Evolutionary conservation across 2,888 invertebrate species (phyloP), one percentile per base, ranked within the genome.

Genomic region (Nebria brevicollis): DNA sequence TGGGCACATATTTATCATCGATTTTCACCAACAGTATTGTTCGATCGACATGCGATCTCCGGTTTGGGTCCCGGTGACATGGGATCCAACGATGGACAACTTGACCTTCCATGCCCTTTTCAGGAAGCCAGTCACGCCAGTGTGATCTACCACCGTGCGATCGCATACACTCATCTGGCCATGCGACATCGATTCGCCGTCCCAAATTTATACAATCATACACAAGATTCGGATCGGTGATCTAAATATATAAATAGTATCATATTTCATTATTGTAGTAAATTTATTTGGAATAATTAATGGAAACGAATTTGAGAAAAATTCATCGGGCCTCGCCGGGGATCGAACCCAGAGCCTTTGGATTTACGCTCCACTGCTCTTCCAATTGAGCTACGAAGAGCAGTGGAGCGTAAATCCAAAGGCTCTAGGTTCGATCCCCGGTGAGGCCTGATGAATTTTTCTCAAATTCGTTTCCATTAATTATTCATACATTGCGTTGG

Each of bases 11-110:
- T 86, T 94, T 95, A 86, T 98, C 98, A 15, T 96, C 97, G 73
- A 98, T 95, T 89, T 97, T 96, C n/a, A 98, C 93, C 15, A 98
- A 92, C 20, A 98, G 91, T 82, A 98, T 96, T 77, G 95, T 96
- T 86, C 96, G 94, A 90, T 98, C 98, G 15, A 97, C 95, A 88
- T 98, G 97, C 4, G 98, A 98, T 20, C 98, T 92, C 81, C 94
- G 93, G 85, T 94, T 93, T 0, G 95, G 94, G 87, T 98, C 97
- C 77, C 95, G 93, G 90, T 98, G 98, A 89, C 95, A 96, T 0
- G 98, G 98, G 65, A 94, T 93, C 98, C 98, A 98, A 84, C 95
- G 94, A 89, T 98, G 98, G 10, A 98, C 97, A 77, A 97, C 95
- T 87, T 93, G 92, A 82, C 98, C 98, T 86, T 97, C 97, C 97